Evolutionary conservation across 2,797 vertebrate genomes (phyloP).

Genomic region (Masticophis lateralis): DNA sequence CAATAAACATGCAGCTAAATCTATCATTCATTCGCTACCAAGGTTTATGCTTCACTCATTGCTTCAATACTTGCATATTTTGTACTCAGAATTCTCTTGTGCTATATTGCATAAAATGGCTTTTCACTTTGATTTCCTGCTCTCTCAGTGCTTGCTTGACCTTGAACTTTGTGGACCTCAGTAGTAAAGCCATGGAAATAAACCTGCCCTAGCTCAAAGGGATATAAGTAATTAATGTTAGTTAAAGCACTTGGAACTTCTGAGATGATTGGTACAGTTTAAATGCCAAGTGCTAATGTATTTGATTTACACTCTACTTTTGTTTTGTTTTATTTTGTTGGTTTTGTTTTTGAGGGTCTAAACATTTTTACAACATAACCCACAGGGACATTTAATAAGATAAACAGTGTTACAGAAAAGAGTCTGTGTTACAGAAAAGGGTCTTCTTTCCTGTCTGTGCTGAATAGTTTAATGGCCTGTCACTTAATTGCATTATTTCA

Average conservation of each 20-base stretch:
- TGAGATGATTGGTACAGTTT: neutral
- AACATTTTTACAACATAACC: slow-evolving; percentile 6
- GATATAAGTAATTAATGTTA: slow-evolving; percentile 20
- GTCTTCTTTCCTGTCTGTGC: neutral
- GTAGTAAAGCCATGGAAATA: neutral
- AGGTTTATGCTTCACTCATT: neutral
- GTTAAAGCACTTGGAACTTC: slow-evolving; percentile 3
- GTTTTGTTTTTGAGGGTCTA: slow-evolving; percentile 6
- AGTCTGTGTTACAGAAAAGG: neutral
- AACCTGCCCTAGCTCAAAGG: neutral
- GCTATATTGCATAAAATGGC: neutral
- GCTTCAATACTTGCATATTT: neutral
- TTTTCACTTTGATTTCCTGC: neutral
- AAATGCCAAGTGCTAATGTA: slow-evolving; percentile 13
- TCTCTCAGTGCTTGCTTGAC: neutral
- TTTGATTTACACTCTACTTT: slow-evolving; percentile 9
- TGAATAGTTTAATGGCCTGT: neutral
- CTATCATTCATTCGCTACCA: neutral
- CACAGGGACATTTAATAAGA: slow-evolving; percentile 17
- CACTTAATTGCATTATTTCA: slow-evolving; percentile 2
- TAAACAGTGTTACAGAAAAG: neutral
- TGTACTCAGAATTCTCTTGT: neutral
- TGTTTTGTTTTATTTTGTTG: neutral
- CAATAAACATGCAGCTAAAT: neutral
- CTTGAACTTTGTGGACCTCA: neutral